phyloP scores from a whole-genome alignment of 2,113 vertebrate species.

The Oryzias curvinotus region DNA sequence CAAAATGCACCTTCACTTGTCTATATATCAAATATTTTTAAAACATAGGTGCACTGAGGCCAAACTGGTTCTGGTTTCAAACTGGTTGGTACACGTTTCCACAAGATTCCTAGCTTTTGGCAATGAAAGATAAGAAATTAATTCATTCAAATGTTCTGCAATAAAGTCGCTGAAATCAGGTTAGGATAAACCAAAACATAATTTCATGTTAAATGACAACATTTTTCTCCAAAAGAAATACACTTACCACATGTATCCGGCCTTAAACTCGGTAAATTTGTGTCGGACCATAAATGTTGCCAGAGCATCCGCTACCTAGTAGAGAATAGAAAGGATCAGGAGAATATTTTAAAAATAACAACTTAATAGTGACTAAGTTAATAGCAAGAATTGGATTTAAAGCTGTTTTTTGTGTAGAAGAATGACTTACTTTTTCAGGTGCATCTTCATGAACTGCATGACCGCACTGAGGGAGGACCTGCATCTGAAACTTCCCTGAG shows the following conservation, averaged over 20 bases:
- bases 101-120: too few species aligned
- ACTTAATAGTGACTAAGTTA: not conserved
- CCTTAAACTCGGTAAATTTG: slow-evolving; percentile 94
- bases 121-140: too few species aligned
- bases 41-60: too few species aligned
- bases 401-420: not conserved
- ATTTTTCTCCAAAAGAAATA: not conserved
- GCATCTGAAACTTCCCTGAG: slow-evolving; percentile 98
- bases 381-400: not conserved
- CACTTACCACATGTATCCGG: slow-evolving; percentile 93
- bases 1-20: too few species aligned
- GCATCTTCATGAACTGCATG: slow-evolving; percentile 98
- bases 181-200: too few species aligned
- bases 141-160: too few species aligned
- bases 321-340: not conserved
- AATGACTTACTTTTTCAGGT: slow-evolving; percentile 88
- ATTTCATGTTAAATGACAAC: too few species aligned
- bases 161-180: too few species aligned
- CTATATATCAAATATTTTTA: too few species aligned
- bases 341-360: not conserved
- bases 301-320: slow-evolving; percentile 93
- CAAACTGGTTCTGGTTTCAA: too few species aligned
- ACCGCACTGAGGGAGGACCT: slow-evolving; percentile 96
- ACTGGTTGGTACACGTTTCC: too few species aligned
- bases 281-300: slow-evolving; percentile 96